Evolutionary conservation across 2,797 vertebrate genomes (phyloP).

Genomic region (Lycodopsis pacificus): DNA sequence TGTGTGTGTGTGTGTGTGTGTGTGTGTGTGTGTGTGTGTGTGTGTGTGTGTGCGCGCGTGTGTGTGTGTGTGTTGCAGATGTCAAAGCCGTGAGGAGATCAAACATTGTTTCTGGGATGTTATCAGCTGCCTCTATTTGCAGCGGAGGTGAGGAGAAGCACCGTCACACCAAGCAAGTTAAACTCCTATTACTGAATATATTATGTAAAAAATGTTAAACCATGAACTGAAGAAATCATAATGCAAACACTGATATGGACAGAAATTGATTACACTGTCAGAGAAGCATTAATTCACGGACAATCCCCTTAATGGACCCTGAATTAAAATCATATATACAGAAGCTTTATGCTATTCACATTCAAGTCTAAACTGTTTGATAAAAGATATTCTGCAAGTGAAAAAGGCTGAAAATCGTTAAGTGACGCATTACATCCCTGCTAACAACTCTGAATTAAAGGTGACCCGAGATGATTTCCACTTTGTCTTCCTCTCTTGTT

Average conservation of each 20-base stretch:
- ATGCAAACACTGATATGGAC: slow-evolving; percentile 29
- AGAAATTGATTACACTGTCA: slow-evolving; percentile 31
- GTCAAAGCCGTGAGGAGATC: slow-evolving; percentile 46
- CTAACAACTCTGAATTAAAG: slow-evolving; percentile 39
- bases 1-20: slow-evolving; percentile 3
- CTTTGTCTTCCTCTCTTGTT: slow-evolving; percentile 16
- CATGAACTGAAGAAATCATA: slow-evolving; percentile 11
- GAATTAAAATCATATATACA: neutral
- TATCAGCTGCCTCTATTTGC: slow-evolving; percentile 40
- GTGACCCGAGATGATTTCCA: slow-evolving; percentile 32
- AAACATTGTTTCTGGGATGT: slow-evolving; percentile 51
- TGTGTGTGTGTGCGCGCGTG: slow-evolving; percentile 23
- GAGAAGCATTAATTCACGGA: slow-evolving; percentile 11
- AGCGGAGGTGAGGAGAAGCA: neutral
- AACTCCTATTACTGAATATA: slow-evolving; percentile 9
- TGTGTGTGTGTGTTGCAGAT: neutral
- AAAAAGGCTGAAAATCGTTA: neutral
- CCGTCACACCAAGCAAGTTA: slow-evolving; percentile 4
- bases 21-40: slow-evolving; percentile 1
- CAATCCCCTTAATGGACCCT: slow-evolving; percentile 5
- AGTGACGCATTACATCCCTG: neutral
- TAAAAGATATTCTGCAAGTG: neutral
- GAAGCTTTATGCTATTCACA: slow-evolving; percentile 11
- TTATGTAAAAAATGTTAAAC: neutral
- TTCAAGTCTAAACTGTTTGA: slow-evolving; percentile 21